Conservation (phyloP, 2,113 vertebrate genomes). For the Aphyosemion australe region DNA sequence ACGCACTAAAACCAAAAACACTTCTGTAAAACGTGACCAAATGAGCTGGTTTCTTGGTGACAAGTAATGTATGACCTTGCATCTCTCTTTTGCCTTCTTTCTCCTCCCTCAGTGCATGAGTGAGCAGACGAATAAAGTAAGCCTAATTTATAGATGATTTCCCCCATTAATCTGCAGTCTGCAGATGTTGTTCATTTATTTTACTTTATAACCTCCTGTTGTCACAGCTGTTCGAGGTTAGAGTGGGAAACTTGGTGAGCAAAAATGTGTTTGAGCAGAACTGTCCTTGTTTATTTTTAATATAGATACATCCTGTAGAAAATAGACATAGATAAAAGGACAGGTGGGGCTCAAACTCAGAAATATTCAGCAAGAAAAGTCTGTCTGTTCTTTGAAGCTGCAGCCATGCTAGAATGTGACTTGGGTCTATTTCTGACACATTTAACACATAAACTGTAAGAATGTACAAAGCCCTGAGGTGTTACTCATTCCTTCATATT, state of each 20-base stretch:
- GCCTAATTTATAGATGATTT: constrained; percentile 72
- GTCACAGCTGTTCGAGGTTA: constrained; percentile 61
- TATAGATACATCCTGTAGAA: constrained; percentile 8
- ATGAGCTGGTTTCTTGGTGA: constrained; percentile 22
- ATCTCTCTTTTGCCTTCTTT: constrained; percentile 8
- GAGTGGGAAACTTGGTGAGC: constrained; percentile 10
- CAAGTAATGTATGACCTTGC: constrained; percentile 21
- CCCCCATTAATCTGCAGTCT: constrained; percentile 68
- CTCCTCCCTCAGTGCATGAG: constrained; percentile 28
- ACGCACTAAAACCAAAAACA: constrained; percentile 27
- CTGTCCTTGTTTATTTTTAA: constrained; percentile 7
- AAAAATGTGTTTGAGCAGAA: not conserved
- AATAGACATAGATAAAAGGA: constrained; percentile 25
- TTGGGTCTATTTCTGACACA: no score
- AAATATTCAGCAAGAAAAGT: no score
- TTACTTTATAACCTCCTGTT: constrained; percentile 63
- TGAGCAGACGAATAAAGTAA: constrained; percentile 63
- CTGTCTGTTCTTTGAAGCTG: no score
- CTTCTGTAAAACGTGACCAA: constrained; percentile 9
- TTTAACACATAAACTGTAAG: no score
- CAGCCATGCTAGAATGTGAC: no score
- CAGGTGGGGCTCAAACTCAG: constrained; percentile 4
- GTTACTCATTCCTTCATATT: no score
- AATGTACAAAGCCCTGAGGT: no score
- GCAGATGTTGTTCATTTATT: constrained; percentile 74